These are phyloP conservation scores for Tribolium freemani DNA, from an alignment of 2,888 invertebrate species.

Conservation along the genomic window DNA sequence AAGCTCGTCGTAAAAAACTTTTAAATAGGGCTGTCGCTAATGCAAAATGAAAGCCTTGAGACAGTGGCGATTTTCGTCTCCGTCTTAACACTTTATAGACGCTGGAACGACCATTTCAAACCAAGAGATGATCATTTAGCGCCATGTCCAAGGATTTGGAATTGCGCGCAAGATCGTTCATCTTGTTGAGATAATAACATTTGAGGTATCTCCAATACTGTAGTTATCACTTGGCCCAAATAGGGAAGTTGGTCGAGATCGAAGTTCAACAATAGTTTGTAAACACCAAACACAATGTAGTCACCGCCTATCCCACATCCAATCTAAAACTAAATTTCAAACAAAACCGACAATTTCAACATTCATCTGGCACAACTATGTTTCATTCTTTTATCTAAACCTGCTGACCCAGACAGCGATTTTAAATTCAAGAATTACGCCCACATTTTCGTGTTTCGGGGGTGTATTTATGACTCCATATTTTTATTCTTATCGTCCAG, in stretches of 20 bases:
- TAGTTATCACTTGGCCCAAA: background rate
- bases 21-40: too few species aligned
- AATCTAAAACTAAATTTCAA: background rate
- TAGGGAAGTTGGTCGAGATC: background rate
- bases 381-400: background rate
- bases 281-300: background rate
- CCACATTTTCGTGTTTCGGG: background rate
- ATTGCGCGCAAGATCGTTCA: constrained; percentile 2
- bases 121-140: background rate
- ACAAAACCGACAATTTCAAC: background rate
- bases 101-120: constrained; percentile 3
- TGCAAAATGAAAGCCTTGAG: constrained; percentile 15
- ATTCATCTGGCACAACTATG: background rate
- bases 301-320: background rate
- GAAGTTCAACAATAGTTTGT: background rate
- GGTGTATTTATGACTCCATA: background rate
- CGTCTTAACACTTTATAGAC: constrained; percentile 11
- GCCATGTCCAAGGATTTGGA: constrained; percentile 7
- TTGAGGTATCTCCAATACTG: background rate
- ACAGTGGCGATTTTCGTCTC: background rate
- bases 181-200: background rate
- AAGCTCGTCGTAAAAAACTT: background rate
- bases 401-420: background rate
- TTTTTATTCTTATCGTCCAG: background rate
- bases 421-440: background rate